Base-by-base conservation (phyloP, 2,113 vertebrate species). In the Elephantulus edwardii region DNA sequence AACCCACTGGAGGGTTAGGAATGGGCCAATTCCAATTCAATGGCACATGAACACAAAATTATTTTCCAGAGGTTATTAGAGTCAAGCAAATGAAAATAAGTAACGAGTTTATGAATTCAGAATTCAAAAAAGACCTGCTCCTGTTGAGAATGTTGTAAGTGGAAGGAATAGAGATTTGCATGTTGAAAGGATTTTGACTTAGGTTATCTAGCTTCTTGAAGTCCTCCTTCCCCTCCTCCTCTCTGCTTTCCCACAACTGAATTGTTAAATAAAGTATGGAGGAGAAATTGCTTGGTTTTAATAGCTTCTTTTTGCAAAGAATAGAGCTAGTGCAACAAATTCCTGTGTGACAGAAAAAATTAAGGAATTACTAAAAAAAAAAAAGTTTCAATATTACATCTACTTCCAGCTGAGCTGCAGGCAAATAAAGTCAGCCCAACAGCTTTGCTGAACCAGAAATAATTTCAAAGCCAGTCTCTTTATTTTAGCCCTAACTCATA, bases 241-340 rank as follows among this genome's bases (percentile, higher is more conserved):
- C n/a, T n/a, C n/a, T n/a, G n/a, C n/a, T n/a, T n/a, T n/a, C n/a
- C n/a, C n/a, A n/a, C 64, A 60, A 56, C 30, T 54, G n/a, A 48
- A 77, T 14, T 40, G 6, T 46, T 81, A 62, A 54, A 77, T 90
- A 68, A n/a, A n/a, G 33, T 17, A 42, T 24, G 35, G 54, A 91
- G 42, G 42, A 83, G 60, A 74, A 76, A 68, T 6, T 24, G 6
- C 66, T 89, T 76, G 91, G 74, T 91, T 68, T 60, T 84, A 93
- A 88, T 20, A 74, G 58, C 24, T 82, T 93, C 81, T 88, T 81
- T 86, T 28, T 72, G 66, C 35, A 35, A 48, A 78, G 70, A 80
- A 82, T 72, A 40, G 44, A 78, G 82, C 38, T 35, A 71, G 44
- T 44, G 62, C 60, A 84, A 70, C 33, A 80, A 79, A 77, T 22